Percentiles rank a stretch among this genome's conserved stretches.
Conservation (phyloP, 2,888 invertebrate species). For the Callosobruchus maculatus region DNA sequence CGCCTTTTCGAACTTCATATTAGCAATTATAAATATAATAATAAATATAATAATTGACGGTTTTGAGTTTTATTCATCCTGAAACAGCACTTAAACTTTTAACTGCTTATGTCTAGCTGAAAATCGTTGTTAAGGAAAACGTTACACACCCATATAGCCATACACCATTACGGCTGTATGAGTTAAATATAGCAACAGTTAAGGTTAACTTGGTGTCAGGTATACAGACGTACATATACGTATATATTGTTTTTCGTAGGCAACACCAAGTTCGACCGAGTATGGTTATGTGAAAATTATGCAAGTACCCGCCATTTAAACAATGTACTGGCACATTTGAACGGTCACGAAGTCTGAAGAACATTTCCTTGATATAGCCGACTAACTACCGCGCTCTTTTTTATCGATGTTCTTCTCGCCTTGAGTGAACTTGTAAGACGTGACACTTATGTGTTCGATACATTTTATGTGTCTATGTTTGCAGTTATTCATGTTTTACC, state of each 20-base stretch:
- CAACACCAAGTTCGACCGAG: not conserved
- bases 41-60: not conserved
- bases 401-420: not conserved
- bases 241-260: not conserved
- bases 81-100: not conserved
- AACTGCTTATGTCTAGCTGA: not conserved
- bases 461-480: not conserved
- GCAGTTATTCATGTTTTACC: not conserved
- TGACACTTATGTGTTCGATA: not conserved
- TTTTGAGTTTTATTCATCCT: not conserved
- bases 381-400: not conserved
- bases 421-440: not conserved
- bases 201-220: not conserved
- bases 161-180: not conserved
- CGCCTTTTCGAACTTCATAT: too few relatives aligned
- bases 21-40: too few relatives aligned
- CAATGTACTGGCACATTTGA: not conserved
- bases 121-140: not conserved
- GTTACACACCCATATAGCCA: not conserved
- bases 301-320: not conserved
- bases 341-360: not conserved
- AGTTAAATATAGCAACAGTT: not conserved
- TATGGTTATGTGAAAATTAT: not conserved
- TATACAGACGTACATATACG: not conserved
- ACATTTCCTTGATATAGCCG: not conserved